These are phyloP conservation scores for Euleptes europaea DNA, from an alignment of 2,113 vertebrate genomes.

Conservation along the genomic window DNA sequence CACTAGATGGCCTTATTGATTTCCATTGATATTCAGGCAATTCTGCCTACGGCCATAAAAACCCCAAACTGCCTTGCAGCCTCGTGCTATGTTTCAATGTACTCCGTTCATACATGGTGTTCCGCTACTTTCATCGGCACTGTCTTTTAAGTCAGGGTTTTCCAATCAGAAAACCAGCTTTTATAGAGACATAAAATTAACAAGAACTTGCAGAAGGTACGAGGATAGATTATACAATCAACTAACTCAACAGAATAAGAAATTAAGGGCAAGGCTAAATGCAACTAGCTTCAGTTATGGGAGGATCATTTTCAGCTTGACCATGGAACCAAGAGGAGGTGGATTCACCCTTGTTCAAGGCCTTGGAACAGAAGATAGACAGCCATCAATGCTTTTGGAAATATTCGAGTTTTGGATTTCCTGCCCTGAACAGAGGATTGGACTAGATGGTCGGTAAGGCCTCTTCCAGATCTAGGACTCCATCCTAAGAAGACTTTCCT, in stretches of 20 bases:
- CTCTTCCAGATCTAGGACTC: no score
- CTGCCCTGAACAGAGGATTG: no score
- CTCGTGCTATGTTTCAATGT: not conserved
- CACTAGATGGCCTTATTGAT: slow-evolving; percentile 45
- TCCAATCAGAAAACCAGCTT: not conserved
- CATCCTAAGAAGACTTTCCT: no score
- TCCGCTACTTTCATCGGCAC: not conserved
- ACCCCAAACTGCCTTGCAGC: not conserved
- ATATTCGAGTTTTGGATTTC: no score
- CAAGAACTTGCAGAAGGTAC: not conserved
- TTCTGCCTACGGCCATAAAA: slow-evolving; percentile 29
- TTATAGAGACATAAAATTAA: not conserved
- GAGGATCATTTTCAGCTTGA: no score
- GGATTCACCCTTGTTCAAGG: no score
- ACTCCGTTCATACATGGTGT: not conserved
- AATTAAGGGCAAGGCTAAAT: not conserved
- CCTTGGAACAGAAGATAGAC: no score
- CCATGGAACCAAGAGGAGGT: no score
- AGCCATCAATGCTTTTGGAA: no score
- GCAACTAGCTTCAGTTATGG: no score
- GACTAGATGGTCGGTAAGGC: no score
- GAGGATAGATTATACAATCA: slow-evolving; percentile 12
- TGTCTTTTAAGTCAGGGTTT: not conserved
- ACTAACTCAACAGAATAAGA: not conserved
- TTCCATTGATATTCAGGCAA: slow-evolving; percentile 43